These are phyloP conservation scores for cat (Felis catus) DNA, from an alignment of 2,113 vertebrate species.

Conservation along the genomic window F.catus_Fca126_mat1.0 CM031426.1:56542001-56542500, in stretches of 20 bases:
- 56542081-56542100: background rate
- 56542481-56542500: too few species aligned
- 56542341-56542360: background rate
- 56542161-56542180: background rate
- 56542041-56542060: accelerated
- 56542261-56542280: background rate
- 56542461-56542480: too few species aligned
- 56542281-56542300: background rate
- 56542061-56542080: background rate
- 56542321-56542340: background rate
- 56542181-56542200: background rate
- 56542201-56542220: background rate
- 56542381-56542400: accelerated
- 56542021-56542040: background rate
- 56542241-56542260: background rate
- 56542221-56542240: background rate
- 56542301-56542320: accelerated
- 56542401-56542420: background rate
- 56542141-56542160: background rate
- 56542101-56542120: background rate
- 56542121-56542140: background rate
- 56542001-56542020: background rate
- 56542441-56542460: background rate
- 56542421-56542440: background rate
- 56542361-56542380: background rate